These are phyloP conservation scores for Cephalopterus ornatus DNA, from an alignment of 2,113 vertebrate genomes.

Conservation along the genomic window DNA sequence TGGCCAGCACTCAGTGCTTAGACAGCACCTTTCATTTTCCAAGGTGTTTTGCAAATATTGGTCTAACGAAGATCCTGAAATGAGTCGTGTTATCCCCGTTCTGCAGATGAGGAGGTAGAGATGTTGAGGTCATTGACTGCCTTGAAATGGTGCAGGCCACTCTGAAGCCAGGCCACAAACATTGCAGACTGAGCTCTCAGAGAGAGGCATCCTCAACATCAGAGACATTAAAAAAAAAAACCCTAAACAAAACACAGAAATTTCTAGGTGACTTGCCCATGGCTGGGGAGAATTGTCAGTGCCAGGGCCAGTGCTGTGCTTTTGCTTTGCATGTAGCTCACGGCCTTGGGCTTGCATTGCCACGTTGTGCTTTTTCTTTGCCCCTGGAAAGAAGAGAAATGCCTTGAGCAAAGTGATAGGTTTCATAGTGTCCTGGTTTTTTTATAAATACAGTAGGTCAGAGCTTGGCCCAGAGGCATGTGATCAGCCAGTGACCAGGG, in stretches of 20 bases:
- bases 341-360: background rate
- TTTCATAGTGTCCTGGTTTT: background rate
- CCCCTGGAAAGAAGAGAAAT: background rate
- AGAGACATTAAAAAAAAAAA: background rate
- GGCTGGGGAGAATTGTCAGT: background rate
- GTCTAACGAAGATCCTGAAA: background rate
- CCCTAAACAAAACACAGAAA: background rate
- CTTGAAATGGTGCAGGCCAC: background rate
- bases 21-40: slow-evolving; percentile 26
- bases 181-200: background rate
- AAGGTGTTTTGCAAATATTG: background rate
- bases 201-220: background rate
- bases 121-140: background rate
- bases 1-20: background rate
- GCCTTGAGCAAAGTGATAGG: background rate
- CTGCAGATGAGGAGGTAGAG: background rate
- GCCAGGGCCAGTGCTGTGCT: background rate
- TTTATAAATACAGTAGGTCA: background rate
- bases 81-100: background rate
- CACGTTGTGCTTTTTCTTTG: background rate
- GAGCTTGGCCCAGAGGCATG: fast-evolving
- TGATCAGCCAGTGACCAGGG: background rate
- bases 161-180: background rate
- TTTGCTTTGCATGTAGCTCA: background rate
- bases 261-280: background rate